phyloP scores from a whole-genome alignment of 2,797 vertebrate genomes.

The Ceyx erithaca region DNA sequence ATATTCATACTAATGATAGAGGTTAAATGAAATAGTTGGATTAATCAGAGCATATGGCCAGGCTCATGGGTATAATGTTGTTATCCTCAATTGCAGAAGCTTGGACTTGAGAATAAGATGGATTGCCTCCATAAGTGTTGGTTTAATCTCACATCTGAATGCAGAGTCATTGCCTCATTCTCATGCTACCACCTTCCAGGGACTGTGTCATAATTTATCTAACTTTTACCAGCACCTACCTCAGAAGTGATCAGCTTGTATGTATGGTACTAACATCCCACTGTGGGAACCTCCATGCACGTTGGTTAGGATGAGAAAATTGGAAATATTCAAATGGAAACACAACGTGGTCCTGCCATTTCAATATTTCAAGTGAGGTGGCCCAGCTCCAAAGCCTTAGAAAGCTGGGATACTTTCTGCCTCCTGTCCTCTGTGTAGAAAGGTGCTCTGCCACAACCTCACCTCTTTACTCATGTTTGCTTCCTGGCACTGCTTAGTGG shows the following conservation, averaged over 20 bases:
- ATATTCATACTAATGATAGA: slow-evolving; percentile 39
- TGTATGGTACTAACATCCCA: slow-evolving; percentile 7
- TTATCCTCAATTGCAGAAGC: slow-evolving; percentile 43
- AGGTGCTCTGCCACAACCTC: background rate
- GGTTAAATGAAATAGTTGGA: slow-evolving; percentile 66
- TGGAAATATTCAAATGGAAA: background rate
- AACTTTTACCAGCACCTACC: slow-evolving; percentile 45
- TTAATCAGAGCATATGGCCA: slow-evolving; percentile 65
- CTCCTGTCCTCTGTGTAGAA: background rate
- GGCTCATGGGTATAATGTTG: slow-evolving; percentile 50
- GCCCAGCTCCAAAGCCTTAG: background rate
- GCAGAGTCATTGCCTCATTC: slow-evolving; percentile 42
- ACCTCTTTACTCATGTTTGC: background rate
- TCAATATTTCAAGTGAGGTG: background rate
- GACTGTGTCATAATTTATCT: slow-evolving; percentile 35
- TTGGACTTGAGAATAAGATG: slow-evolving; percentile 64
- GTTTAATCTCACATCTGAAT: slow-evolving; percentile 62
- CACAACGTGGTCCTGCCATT: background rate
- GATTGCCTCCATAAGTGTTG: slow-evolving; percentile 46
- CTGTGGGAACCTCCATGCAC: background rate
- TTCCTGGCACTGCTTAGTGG: background rate
- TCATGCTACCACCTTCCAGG: slow-evolving; percentile 26
- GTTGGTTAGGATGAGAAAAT: background rate
- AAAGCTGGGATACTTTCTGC: background rate
- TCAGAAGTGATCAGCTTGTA: slow-evolving; percentile 12